Evolutionary conservation across 1,140 invertebrate species (phyloP).

Genomic region (Anagrus nilaparvatae): DNA sequence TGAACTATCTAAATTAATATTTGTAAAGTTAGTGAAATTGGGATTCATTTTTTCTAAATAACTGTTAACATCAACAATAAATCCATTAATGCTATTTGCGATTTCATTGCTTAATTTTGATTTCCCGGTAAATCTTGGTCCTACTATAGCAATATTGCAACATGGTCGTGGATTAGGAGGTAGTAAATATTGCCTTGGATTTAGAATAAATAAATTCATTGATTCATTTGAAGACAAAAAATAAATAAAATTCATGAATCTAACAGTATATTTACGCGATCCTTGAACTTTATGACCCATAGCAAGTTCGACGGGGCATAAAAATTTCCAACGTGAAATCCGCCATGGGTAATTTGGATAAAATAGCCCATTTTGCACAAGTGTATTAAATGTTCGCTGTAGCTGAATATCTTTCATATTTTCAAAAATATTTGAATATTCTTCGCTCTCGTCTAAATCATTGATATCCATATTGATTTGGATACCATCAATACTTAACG

Average conservation of each 20-base stretch:
- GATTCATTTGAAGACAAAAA: constrained; percentile 41
- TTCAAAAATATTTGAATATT: no score
- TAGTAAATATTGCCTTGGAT: constrained; percentile 46
- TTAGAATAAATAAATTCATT: constrained; percentile 42
- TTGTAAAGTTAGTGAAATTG: no score
- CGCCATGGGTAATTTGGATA: constrained; percentile 36
- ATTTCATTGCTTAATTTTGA: constrained; percentile 30
- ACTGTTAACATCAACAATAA: constrained; percentile 23
- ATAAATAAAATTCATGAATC: constrained; percentile 49
- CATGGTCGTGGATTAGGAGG: constrained; percentile 31
- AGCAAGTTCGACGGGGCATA: constrained; percentile 49
- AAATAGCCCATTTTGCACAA: no score
- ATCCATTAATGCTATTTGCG: constrained; percentile 23
- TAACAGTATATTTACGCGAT: constrained; percentile 40
- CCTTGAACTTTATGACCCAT: constrained; percentile 39
- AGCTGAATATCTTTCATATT: no score
- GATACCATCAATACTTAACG: no score
- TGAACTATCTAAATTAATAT: no score
- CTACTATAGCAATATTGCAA: constrained; percentile 38
- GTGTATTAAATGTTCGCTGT: no score
- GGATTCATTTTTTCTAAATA: no score
- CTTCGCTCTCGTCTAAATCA: no score
- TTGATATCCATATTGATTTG: no score
- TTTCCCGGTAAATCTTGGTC: constrained; percentile 34
- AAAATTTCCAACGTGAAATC: constrained; percentile 44